Percentiles rank a stretch among this genome's conserved stretches.
These are phyloP conservation scores for Callopanchax toddi DNA, from an alignment of 2,113 vertebrate genomes.

Conservation along the genomic window DNA sequence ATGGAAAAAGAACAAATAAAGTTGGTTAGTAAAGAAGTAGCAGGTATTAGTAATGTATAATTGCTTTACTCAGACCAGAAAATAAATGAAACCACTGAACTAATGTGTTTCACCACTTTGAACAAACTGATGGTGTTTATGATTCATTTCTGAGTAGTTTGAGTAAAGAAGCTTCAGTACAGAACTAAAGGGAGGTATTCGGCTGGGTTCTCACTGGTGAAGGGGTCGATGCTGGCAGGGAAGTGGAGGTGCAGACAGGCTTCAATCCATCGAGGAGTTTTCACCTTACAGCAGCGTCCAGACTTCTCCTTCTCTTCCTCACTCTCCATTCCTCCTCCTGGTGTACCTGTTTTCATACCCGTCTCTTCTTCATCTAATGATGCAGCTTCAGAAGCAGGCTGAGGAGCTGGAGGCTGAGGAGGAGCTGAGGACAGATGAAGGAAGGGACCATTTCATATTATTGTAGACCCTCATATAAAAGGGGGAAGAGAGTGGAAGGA, in stretches of 20 bases:
- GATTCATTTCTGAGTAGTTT: constrained; percentile 4
- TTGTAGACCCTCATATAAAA: no score
- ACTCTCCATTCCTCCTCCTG: constrained; percentile 42
- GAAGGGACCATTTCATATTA: background rate
- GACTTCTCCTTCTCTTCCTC: constrained; percentile 61
- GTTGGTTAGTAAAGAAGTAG: no score
- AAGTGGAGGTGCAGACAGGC: constrained; percentile 78
- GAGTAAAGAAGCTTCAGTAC: constrained; percentile 3
- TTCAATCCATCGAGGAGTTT: constrained; percentile 73
- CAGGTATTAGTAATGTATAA: background rate
- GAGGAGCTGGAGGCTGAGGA: constrained; percentile 55
- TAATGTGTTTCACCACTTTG: no score
- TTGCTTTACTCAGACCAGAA: background rate
- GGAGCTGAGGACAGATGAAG: constrained; percentile 41
- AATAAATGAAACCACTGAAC: background rate
- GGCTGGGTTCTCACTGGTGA: constrained; percentile 87
- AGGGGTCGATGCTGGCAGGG: constrained; percentile 93
- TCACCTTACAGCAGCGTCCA: constrained; percentile 85
- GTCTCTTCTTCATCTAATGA: background rate
- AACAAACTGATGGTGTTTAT: background rate
- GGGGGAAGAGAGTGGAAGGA: no score
- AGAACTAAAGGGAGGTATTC: constrained; percentile 12
- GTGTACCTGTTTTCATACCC: constrained; percentile 31
- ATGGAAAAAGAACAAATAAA: background rate
- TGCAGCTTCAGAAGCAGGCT: constrained; percentile 48